Evolutionary conservation across 2,797 vertebrate species (phyloP).

Genomic region (Sternotherus odoratus): DNA sequence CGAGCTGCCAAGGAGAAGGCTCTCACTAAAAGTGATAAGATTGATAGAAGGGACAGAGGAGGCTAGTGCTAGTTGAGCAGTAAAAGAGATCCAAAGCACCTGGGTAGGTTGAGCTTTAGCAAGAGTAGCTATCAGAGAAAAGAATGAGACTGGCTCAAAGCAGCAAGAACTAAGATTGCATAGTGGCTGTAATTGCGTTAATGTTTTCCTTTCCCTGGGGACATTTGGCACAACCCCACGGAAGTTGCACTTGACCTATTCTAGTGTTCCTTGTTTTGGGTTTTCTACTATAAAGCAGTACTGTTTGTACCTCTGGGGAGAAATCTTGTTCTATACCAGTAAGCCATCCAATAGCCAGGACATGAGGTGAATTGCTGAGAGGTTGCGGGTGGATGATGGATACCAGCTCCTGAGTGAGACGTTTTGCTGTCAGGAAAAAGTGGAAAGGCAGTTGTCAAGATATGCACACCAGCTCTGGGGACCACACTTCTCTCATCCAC

Average conservation of each 20-base stretch:
- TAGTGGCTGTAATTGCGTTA: fast-evolving
- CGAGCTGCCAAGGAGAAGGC: not conserved
- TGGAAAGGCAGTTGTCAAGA: no score
- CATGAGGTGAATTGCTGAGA: no score
- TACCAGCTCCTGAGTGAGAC: no score
- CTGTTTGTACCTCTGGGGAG: no score
- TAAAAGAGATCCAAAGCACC: not conserved
- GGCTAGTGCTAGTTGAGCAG: fast-evolving
- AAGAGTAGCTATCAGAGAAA: fast-evolving
- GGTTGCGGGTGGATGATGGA: no score
- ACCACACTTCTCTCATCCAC: no score
- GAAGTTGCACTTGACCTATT: not conserved
- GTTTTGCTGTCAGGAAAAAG: no score
- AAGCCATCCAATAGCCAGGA: no score
- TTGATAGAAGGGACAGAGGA: fast-evolving
- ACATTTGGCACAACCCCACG: not conserved
- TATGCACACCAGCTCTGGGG: no score
- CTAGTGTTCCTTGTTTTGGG: not conserved
- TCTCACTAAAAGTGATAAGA: fast-evolving
- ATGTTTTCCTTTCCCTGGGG: not conserved
- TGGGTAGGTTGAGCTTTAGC: not conserved
- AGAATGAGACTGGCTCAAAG: not conserved
- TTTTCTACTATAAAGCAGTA: no score
- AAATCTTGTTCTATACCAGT: no score
- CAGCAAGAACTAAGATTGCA: not conserved